Evolutionary conservation across 2,888 invertebrate genomes (phyloP), one percentile per base, ranked within the genome.

Genomic region (Aspidapion aeneum): DNA sequence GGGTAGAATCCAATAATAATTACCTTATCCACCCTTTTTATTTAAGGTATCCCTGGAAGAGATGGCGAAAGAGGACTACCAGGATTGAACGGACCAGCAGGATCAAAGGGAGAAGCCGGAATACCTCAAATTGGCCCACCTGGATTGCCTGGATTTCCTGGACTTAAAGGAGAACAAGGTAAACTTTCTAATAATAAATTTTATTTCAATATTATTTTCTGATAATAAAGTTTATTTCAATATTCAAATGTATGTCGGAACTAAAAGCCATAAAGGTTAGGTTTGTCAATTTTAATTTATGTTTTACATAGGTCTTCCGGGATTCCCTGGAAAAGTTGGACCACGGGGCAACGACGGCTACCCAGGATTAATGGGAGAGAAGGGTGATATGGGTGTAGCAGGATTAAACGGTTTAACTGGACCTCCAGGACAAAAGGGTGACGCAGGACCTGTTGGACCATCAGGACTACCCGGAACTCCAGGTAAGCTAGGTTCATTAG

Each of bases 271-370:
- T n/a, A n/a, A n/a, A n/a, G n/a, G n/a, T n/a, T n/a, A n/a, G n/a
- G n/a, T n/a, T n/a, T n/a, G n/a, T n/a, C n/a, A n/a, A n/a, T n/a
- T n/a, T n/a, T n/a, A n/a, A n/a, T n/a, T n/a, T n/a, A n/a, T n/a
- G n/a, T n/a, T n/a, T n/a, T n/a, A n/a, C n/a, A n/a, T n/a, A n/a
- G n/a, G n/a, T n/a, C 81, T 86, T 51, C 85, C 88, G 69, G 96
- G 96, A 58, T 83, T 84, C 65, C 85, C 89, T 18, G 94, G 94
- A 35, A 86, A 85, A 71, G 86, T 89, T 58, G 94, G 94, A 56
- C 80, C 81, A 57, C 81, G 85, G 48, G 94, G 94, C 35, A 80
- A 81, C 18, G 83, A 87, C 21, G 94, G 94, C 57, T 73, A 80
- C 21, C 73, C 77, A 35, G 89, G 89, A 19, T 76, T 86, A 55